Evolutionary conservation across 2,113 vertebrate species (phyloP), one percentile per base, ranked within the genome.

Genomic region (Aldabrachelys gigantea): DNA sequence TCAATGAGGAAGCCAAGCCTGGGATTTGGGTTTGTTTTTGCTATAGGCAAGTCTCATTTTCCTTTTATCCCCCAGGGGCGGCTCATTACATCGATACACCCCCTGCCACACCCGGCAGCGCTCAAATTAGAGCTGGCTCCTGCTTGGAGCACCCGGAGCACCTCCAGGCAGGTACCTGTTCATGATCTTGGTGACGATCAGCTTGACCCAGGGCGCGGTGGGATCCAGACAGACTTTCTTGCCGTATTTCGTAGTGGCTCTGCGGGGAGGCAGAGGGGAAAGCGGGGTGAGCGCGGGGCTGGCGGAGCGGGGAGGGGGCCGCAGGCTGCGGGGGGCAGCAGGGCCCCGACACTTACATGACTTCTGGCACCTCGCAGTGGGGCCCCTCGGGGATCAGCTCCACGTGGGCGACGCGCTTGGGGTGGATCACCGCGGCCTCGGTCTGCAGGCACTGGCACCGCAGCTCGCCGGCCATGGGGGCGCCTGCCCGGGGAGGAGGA

Each of bases 161-260:
- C 94, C 96, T 25, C 54, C 4, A 8, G n/a, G n/a, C 24, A 22
- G 47, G 49, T 97, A 98, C 98, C 88, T 98, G 22, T 87, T 76
- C 80, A 98, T 47, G 27, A 99, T 97, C 83, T 12, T 98, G 8
- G 96, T 2, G 57, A 99, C 93, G 65, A 98, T 82, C 84, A 49
- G 97, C 92, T 96, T 98, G 41, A 99, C 98, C 99, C 98, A 99
- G 47, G 87, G 92, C 10, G 98, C 98, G 4, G 96, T 10, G 2
- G 98, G 97, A 80, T 97, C 92, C 89, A 99, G 97, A 88, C 99
- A 99, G 22, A 99, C 87, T 88, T 97, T 81, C 19, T 96, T 10
- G 4, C 96, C 97, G 1, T 89, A 94, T 49, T 98, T 99, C 82
- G 97, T 93, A 8, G 98, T 99, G 54, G 98, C 98, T 97, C 98